Evolutionary conservation across 2,797 vertebrate genomes (phyloP).

Genomic region (Podarcis siculus): DNA sequence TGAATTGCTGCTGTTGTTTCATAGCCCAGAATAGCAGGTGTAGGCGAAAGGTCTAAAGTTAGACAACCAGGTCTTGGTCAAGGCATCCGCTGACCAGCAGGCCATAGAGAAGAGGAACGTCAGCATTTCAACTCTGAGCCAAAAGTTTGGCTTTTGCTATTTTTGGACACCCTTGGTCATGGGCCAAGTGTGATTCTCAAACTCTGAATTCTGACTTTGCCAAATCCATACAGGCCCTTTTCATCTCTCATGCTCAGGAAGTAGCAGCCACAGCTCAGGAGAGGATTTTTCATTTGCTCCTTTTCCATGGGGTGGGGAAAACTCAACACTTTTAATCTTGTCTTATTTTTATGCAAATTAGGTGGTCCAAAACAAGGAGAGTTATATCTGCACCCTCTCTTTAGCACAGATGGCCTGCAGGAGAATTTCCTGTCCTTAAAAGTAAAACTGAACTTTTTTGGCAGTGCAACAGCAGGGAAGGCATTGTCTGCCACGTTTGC

Average conservation of each 20-base stretch:
- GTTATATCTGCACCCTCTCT: neutral
- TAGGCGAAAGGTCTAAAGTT: neutral
- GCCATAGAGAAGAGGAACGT: neutral
- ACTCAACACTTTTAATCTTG: too few relatives aligned
- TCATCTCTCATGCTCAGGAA: constrained; percentile 41
- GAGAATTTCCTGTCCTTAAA: neutral
- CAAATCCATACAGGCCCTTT: constrained; percentile 6
- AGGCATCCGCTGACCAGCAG: neutral
- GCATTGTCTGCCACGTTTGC: neutral
- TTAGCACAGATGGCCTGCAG: fast-evolving
- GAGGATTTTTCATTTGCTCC: neutral
- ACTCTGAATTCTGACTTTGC: neutral
- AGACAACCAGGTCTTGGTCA: constrained; percentile 4
- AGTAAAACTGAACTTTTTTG: neutral
- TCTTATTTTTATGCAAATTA: constrained; percentile 16
- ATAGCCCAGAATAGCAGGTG: constrained; percentile 32
- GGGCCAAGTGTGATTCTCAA: constrained; percentile 5
- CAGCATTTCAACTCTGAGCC: neutral
- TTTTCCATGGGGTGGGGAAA: neutral
- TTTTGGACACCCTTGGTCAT: constrained; percentile 27
- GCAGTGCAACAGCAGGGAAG: neutral
- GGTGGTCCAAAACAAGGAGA: neutral
- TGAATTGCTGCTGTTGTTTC: neutral
- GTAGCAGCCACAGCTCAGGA: constrained; percentile 25
- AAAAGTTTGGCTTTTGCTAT: constrained; percentile 35